These are phyloP conservation scores for Homarus americanus DNA, from an alignment of 1,140 invertebrate species.

Conservation along the genomic window DNA sequence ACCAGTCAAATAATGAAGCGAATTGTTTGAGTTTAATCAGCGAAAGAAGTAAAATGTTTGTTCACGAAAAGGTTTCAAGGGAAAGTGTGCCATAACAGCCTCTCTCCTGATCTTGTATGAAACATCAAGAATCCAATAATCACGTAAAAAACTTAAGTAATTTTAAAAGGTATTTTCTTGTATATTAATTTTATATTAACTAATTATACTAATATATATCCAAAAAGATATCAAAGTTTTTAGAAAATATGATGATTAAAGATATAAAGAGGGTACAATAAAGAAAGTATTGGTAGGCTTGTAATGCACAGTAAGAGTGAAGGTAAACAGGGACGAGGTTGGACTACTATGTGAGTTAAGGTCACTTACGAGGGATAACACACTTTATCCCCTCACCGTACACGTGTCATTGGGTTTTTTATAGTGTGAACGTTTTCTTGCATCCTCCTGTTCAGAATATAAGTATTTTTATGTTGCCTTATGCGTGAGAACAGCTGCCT, in stretches of 20 bases:
- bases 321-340: not conserved
- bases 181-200: not conserved
- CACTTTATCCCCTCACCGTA: not conserved
- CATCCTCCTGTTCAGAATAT: not conserved
- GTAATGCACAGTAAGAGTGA: not conserved
- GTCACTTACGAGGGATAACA: not conserved
- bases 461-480: not conserved
- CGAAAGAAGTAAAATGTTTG: too few species aligned
- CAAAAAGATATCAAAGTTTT: too few species aligned
- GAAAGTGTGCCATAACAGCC: not conserved
- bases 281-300: not conserved
- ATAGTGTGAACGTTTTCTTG: not conserved
- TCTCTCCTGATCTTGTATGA: not conserved
- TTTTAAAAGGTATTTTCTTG: not conserved
- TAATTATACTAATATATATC: too few species aligned
- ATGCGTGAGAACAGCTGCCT: not conserved
- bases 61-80: too few species aligned
- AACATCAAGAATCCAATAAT: not conserved
- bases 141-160: not conserved
- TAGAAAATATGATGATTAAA: too few species aligned
- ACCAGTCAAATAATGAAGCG: too few species aligned
- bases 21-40: too few species aligned
- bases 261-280: not conserved
- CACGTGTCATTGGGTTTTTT: not conserved
- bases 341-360: slow-evolving; percentile 4